Conservation (phyloP, 2,888 invertebrate species). For the Carabus problematicus region DNA sequence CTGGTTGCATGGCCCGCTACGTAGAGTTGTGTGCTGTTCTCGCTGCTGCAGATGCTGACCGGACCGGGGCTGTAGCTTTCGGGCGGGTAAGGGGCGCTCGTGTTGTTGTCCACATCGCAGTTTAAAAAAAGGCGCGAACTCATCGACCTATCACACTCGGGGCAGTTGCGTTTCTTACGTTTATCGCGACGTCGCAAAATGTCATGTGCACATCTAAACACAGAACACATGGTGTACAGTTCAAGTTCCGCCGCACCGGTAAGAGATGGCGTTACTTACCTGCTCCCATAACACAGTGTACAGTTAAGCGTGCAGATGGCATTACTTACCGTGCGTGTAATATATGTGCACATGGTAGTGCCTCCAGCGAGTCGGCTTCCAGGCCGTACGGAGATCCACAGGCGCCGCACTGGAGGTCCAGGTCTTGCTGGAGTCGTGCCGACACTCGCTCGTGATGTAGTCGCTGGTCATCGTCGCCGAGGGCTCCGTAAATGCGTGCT, state of each 20-base stretch:
- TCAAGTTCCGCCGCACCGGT: neutral
- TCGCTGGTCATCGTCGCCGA: conserved; percentile 83
- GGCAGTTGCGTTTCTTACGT: conserved; percentile 71
- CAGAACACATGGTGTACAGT: conserved; percentile 21
- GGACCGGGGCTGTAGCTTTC: conserved; percentile 53
- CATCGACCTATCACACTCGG: conserved; percentile 73
- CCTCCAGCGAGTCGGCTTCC: conserved; percentile 77
- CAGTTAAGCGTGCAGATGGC: too few species aligned
- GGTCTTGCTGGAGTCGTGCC: conserved; percentile 67
- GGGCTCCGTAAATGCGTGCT: conserved; percentile 79
- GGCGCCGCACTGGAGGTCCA: conserved; percentile 81
- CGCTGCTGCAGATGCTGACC: conserved; percentile 12
- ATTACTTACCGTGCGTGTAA: conserved; percentile 77
- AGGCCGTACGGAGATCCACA: conserved; percentile 81
- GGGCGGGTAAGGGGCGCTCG: conserved; percentile 72
- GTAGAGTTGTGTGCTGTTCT: conserved; percentile 55
- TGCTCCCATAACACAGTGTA: too few species aligned
- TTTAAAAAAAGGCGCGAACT: conserved; percentile 70
- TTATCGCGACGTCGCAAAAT: conserved; percentile 69
- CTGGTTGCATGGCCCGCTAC: conserved; percentile 64
- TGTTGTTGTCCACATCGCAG: conserved; percentile 55
- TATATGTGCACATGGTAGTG: conserved; percentile 86
- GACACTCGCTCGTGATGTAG: conserved; percentile 78
- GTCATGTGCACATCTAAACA: conserved; percentile 71
- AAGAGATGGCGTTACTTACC: conserved; percentile 62